Conservation (phyloP, 2,888 invertebrate species). For the Brenthis ino region DNA sequence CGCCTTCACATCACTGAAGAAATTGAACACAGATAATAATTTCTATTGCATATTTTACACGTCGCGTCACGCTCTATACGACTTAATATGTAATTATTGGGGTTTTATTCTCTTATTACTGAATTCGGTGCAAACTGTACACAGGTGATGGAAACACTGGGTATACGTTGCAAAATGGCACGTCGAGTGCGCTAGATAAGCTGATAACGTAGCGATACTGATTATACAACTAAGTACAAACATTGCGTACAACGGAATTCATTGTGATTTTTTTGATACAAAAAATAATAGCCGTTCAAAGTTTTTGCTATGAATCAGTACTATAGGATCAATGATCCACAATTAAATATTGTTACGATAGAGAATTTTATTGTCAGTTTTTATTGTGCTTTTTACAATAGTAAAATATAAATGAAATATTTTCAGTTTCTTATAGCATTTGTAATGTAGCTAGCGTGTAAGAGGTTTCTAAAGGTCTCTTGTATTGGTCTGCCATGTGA, state of each 20-base stretch:
- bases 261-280: conserved; percentile 34
- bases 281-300: conserved; percentile 7
- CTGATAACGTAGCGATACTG: conserved; percentile 76
- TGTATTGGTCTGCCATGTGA: neutral
- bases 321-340: conserved; percentile 1
- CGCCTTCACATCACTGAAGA: conserved; percentile 34
- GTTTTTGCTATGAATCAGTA: neutral
- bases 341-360: neutral
- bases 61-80: conserved; percentile 40
- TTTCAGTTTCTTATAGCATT: neutral
- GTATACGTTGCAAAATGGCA: conserved; percentile 69
- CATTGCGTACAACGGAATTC: conserved; percentile 55
- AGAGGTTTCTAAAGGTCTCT: neutral
- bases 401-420: too few species aligned
- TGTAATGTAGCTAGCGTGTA: neutral
- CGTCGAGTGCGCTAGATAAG: conserved; percentile 72
- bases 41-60: conserved; percentile 44
- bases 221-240: conserved; percentile 57
- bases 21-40: conserved; percentile 40
- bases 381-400: neutral
- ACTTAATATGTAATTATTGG: conserved; percentile 33
- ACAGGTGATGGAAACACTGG: conserved; percentile 60
- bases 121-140: conserved; percentile 52
- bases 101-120: conserved; percentile 27
- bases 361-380: neutral